A percentile compares a stretch with the other conserved stretches of the same genome.
Conservation (phyloP, 2,113 vertebrate genomes). For the Machaerirhynchus nigripectus region DNA sequence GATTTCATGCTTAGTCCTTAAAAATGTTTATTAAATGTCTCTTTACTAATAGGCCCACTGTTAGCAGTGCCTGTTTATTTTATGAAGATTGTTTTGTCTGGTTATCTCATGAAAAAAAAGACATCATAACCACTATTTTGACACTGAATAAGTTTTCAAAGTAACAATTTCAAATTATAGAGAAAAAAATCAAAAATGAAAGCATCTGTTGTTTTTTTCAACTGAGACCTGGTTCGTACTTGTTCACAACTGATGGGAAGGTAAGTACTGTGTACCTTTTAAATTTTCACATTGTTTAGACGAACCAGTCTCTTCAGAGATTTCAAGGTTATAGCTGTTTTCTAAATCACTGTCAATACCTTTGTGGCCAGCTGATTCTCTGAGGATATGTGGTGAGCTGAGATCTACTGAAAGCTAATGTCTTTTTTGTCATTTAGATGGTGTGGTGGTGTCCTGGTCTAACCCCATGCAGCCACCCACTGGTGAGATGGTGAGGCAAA, state of each 20-base stretch:
- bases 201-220: background rate
- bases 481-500: background rate
- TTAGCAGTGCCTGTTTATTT: background rate
- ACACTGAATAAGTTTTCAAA: background rate
- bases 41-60: background rate
- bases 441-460: background rate
- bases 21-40: background rate
- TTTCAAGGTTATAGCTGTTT: background rate
- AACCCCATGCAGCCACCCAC: background rate
- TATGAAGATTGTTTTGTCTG: background rate
- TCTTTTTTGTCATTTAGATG: background rate
- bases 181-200: background rate
- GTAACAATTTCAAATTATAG: background rate
- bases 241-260: background rate
- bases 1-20: background rate
- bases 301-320: background rate
- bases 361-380: background rate
- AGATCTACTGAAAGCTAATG: background rate
- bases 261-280: background rate
- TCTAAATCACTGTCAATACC: background rate
- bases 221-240: background rate
- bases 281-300: background rate
- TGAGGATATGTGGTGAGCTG: background rate
- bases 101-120: background rate
- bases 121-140: background rate